Evolutionary conservation across 2,888 invertebrate species (phyloP).

Genomic region (Athrips mouffetella): DNA sequence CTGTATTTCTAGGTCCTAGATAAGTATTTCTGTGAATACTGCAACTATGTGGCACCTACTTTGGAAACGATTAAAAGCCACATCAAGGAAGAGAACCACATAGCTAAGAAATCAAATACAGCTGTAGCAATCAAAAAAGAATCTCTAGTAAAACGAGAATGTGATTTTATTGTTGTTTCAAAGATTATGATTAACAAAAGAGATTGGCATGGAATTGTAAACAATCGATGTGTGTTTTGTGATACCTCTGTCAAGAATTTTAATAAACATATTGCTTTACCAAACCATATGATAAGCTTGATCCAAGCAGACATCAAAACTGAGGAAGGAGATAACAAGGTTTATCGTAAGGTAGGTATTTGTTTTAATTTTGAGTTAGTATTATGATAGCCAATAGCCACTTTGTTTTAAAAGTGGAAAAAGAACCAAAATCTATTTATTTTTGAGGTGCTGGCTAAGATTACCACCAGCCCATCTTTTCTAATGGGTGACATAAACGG

Average conservation of each 20-base stretch:
- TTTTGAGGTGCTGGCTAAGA: too few relatives aligned
- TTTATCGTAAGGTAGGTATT: constrained; percentile 41
- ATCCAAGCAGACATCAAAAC: constrained; percentile 33
- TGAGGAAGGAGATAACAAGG: constrained; percentile 25
- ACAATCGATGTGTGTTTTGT: constrained; percentile 43
- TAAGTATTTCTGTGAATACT: constrained; percentile 47
- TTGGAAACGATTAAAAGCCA: constrained; percentile 32
- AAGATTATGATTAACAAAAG: constrained; percentile 32
- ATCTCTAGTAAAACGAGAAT: constrained; percentile 25
- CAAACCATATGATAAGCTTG: constrained; percentile 42
- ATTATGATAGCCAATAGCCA: too few relatives aligned
- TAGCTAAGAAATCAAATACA: constrained; percentile 31
- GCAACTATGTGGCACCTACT: constrained; percentile 35
- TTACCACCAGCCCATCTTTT: too few relatives aligned
- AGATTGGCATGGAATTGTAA: constrained; percentile 47
- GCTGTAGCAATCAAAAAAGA: constrained; percentile 19
- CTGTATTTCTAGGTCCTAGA: constrained; percentile 39
- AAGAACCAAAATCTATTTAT: too few relatives aligned
- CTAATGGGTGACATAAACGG: too few relatives aligned
- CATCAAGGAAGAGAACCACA: constrained; percentile 35
- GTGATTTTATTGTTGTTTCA: constrained; percentile 32
- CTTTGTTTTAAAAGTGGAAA: too few relatives aligned
- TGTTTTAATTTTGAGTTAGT: background rate
- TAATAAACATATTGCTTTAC: constrained; percentile 30
- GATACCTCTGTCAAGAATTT: constrained; percentile 24